Conservation (phyloP, 2,113 vertebrate species). For the Tachysurus vachellii region DNA sequence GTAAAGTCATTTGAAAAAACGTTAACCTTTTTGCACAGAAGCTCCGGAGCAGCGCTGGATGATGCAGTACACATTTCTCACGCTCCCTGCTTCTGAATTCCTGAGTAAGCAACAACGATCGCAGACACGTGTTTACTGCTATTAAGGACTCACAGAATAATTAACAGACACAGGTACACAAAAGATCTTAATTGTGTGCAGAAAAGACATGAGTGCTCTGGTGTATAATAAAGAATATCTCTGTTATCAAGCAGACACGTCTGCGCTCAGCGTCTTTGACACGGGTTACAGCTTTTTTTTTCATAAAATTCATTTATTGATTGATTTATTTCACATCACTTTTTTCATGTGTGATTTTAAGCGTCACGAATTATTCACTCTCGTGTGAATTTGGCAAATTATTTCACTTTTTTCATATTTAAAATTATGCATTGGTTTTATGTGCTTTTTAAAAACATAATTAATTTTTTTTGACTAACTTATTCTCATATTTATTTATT, state of each 20-base stretch:
- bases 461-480: too few relatives aligned
- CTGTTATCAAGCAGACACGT: neutral
- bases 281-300: neutral
- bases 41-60: neutral
- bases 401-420: too few relatives aligned
- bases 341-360: neutral
- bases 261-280: neutral
- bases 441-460: too few relatives aligned
- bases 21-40: slow-evolving; percentile 23
- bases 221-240: neutral
- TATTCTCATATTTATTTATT: too few relatives aligned
- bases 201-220: neutral
- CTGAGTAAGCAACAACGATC: neutral
- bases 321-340: neutral
- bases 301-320: neutral
- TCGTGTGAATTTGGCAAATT: neutral
- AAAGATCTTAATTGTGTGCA: neutral
- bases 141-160: neutral
- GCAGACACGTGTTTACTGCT: neutral
- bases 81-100: neutral
- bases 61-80: neutral
- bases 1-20: slow-evolving; percentile 21
- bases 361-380: neutral
- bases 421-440: too few relatives aligned
- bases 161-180: neutral